phyloP scores from a whole-genome alignment of 37 sponge, comb jelly and placozoan species.

The Aphrocallistes beatrix region DNA sequence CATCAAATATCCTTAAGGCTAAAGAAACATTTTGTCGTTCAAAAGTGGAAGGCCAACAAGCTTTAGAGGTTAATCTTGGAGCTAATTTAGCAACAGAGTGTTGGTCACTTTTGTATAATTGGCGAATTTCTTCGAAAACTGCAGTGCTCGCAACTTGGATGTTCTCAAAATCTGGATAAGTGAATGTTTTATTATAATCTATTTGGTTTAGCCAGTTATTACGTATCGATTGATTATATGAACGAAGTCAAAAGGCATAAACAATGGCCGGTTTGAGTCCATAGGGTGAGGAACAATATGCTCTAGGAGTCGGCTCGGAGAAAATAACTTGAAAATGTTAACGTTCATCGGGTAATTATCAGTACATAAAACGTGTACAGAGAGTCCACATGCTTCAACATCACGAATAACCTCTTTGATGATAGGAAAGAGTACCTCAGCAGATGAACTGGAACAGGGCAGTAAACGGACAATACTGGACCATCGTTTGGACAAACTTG shows the following conservation, averaged over 20 bases:
- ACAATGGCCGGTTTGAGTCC: not conserved
- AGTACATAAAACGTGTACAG: not conserved
- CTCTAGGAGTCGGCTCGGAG: too few relatives aligned
- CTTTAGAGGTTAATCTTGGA: not conserved
- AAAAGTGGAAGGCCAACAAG: not conserved
- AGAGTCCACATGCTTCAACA: not conserved
- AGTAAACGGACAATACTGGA: too few relatives aligned
- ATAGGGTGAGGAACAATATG: too few relatives aligned
- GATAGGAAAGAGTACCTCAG: too few relatives aligned
- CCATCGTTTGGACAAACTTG: not conserved
- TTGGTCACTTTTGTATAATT: too few relatives aligned
- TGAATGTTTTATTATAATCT: not conserved
- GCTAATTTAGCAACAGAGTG: too few relatives aligned
- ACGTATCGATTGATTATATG: not conserved
- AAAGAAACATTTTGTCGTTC: too few relatives aligned
- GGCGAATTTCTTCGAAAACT: not conserved
- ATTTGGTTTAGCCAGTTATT: too few relatives aligned
- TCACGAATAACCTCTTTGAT: not conserved
- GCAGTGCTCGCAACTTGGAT: not conserved
- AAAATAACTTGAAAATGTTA: too few relatives aligned
- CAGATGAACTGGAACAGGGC: too few relatives aligned
- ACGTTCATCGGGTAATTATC: too few relatives aligned
- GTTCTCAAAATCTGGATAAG: not conserved
- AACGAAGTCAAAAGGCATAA: not conserved
- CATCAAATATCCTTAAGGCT: too few relatives aligned